Evolutionary conservation across 2,888 invertebrate species (phyloP), one percentile per base, ranked within the genome.

Genomic region (Cheilosia vernalis): DNA sequence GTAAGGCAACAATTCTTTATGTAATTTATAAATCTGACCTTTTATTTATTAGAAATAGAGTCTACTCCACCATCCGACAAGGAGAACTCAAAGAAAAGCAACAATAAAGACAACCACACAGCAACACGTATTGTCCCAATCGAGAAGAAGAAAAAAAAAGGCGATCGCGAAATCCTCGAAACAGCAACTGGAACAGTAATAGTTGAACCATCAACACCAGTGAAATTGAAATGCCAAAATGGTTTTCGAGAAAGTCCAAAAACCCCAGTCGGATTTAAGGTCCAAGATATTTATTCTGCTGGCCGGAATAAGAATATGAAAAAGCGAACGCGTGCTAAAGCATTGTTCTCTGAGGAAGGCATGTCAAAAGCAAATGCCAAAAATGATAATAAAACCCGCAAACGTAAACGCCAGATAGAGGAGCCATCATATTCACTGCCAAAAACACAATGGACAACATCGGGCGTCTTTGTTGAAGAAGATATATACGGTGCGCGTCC

Each of bases 161-260:
- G 3, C 10, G 10, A 37, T 2, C 56, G 40, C 30, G 67, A 85
- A 51, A 40, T 76, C 2, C 19, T 85, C 15, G 87, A 89, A 27
- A 88, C 89, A 30, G 72, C 88, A 2, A 89, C 89, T 10, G 91
- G 91, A n/a, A 87, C 87, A n/a, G 88, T 91, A 2, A 80, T 87
- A 21, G 90, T 91, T 5, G 91, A 91, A 84, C 89, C 90, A 2
- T 40, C 87, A 5, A 90, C 91, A 0, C 91, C 91, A 5, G 87
- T 44, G 17, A 70, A 76, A 3, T n/a, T 77, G 1, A 70, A 40
- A n/a, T 30, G 15, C 9, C 85, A 79, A 49, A 61, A 66, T 42
- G 87, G 88, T 70, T 91, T 91, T 19, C 88, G 87, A 10, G 91
- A 90, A 74, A 83, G 89, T 73, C 89, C 89, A 0, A 56, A 87